These are phyloP conservation scores for Arothron firmamentum DNA, from an alignment of 2,113 vertebrate genomes.

Conservation along the genomic window DNA sequence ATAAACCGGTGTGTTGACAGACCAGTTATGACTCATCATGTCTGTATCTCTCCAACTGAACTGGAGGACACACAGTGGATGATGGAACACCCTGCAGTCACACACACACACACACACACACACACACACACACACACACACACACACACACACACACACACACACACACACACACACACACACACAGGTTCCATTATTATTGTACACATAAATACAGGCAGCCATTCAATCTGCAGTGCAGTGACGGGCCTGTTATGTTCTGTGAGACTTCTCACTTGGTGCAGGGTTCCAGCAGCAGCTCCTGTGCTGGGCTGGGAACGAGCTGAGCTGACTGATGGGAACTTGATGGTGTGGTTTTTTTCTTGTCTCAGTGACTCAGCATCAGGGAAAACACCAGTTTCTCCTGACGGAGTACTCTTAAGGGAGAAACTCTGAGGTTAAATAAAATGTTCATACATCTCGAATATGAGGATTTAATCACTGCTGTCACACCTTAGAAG, in stretches of 20 bases:
- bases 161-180: constrained; percentile 8
- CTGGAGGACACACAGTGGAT: constrained; percentile 27
- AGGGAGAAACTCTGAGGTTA: too few species aligned
- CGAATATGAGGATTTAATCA: not conserved
- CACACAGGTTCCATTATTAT: constrained; percentile 52
- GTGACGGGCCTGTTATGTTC: constrained; percentile 28
- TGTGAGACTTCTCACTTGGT: constrained; percentile 10
- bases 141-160: not conserved
- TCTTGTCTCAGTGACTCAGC: too few species aligned
- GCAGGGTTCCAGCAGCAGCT: not conserved
- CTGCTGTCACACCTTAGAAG: not conserved
- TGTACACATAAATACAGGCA: constrained; percentile 56
- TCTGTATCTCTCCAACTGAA: constrained; percentile 36
- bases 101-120: not conserved
- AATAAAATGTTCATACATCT: too few species aligned
- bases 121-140: constrained; percentile 28
- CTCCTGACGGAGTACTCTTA: too few species aligned
- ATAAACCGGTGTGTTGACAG: constrained; percentile 39
- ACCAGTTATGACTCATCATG: constrained; percentile 60
- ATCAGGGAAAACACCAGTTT: too few species aligned
- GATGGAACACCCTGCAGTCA: constrained; percentile 53
- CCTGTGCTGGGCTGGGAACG: not conserved
- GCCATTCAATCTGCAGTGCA: constrained; percentile 40
- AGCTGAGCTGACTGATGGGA: not conserved
- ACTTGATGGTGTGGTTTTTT: too few species aligned